Evolutionary conservation across 2,888 invertebrate genomes (phyloP).

Genomic region (Peribatodes rhomboidaria): DNA sequence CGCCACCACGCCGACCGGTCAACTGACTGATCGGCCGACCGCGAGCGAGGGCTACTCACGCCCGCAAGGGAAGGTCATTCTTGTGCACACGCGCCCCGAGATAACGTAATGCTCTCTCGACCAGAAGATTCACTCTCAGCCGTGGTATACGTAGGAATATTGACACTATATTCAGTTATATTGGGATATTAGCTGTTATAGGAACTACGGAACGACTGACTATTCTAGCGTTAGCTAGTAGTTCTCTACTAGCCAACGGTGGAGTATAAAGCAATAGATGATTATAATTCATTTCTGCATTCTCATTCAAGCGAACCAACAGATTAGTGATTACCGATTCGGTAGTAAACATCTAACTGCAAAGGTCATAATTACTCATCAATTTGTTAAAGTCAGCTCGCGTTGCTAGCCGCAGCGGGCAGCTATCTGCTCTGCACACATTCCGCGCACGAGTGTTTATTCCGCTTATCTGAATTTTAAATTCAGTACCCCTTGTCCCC

Average conservation of each 20-base stretch:
- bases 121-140: constrained; percentile 12
- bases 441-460: constrained; percentile 70
- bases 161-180: neutral
- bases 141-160: neutral
- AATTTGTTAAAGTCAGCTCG: neutral
- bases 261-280: no score
- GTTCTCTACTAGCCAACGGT: no score
- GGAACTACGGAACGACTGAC: neutral
- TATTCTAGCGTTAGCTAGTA: no score
- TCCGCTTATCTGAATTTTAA: constrained; percentile 84
- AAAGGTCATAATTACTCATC: neutral
- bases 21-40: constrained; percentile 12
- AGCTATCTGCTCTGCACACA: constrained; percentile 41
- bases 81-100: constrained; percentile 26
- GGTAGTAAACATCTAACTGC: neutral
- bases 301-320: no score
- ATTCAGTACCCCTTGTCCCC: constrained; percentile 57
- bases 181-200: neutral
- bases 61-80: constrained; percentile 22
- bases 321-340: neutral
- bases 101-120: constrained; percentile 28
- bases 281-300: no score
- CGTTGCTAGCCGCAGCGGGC: constrained; percentile 9
- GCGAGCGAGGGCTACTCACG: constrained; percentile 3
- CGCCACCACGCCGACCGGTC: constrained; percentile 6